These are phyloP conservation scores for Lethrus apterus DNA, from an alignment of 1,140 invertebrate species.

Conservation along the genomic window DNA sequence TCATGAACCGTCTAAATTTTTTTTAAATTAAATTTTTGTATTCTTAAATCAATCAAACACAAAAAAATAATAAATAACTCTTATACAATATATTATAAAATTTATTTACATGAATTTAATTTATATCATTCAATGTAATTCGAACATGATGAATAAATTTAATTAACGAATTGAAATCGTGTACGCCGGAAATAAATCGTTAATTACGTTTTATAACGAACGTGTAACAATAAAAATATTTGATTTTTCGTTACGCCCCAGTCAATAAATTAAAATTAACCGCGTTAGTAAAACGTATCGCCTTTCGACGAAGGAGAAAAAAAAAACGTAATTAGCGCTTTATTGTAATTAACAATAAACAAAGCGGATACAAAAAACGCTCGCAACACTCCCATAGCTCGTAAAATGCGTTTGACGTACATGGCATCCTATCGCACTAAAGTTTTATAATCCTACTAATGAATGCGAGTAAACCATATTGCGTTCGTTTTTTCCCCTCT, in stretches of 20 bases:
- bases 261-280: constrained; percentile 2
- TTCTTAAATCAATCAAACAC: background rate
- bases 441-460: constrained; percentile 14
- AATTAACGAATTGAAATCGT: no score
- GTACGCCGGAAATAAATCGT: no score
- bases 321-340: constrained; percentile 2
- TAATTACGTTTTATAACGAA: background rate
- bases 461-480: constrained; percentile 7
- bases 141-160: no score
- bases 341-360: no score
- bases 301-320: background rate
- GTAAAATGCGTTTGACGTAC: constrained; percentile 11
- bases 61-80: background rate
- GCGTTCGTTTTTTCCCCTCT: constrained; percentile 8
- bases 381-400: constrained; percentile 9
- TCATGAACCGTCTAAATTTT: background rate
- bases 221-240: background rate
- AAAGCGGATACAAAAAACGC: no score
- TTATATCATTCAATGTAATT: no score
- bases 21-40: background rate
- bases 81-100: background rate
- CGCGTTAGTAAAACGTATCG: background rate
- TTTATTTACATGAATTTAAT: no score
- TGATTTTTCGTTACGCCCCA: background rate
- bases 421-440: constrained; percentile 11